Evolutionary conservation across 2,797 vertebrate species (phyloP), one percentile per base, ranked within the genome.

Genomic region (Allobates femoralis): DNA sequence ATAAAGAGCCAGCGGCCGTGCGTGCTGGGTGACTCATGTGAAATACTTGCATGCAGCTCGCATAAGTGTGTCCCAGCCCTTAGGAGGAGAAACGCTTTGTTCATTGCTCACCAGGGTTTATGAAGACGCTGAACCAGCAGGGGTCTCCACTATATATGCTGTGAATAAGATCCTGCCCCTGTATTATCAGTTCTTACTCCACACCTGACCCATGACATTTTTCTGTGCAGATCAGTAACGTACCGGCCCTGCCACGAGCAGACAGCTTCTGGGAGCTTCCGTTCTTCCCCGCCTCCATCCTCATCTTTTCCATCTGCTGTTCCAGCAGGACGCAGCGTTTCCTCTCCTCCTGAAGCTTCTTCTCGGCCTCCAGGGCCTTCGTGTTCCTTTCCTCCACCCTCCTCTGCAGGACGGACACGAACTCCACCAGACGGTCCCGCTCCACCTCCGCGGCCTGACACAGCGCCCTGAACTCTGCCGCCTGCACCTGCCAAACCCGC

Each of bases 361-460:
- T 91, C 90, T 96, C 95, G 0, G 90, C 91, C 78, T 95, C 94
- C 87, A 90, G 87, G 62, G 91, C 89, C 90, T 90, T 92, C 30
- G 88, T 2, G 1, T 79, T 91, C 78, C 91, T 86, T 81, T 95
- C 95, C 5, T 92, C 92, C 81, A 94, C 91, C 89, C 97, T 98
- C 90, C 90, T 90, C 90, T 95, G 94, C 77, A 95, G 92, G 86
- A 92, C 87, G 5, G 86, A 46, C 89, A 96, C 91, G 84, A 96
- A 91, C 79, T 96, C 94, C 7, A 93, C 86, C 14, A 97, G 94
- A 80, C 90, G 91, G 85, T 95, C 91, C 23, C 92, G 94, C 87
- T 97, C 96, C 89, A 94, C 91, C 55, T 92, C 91, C 1, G 94
- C 89, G 0, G 94, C 93, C 86, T 96, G 94, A 86, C 93, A 92